A percentile compares a stretch with the other conserved stretches of the same genome.
phyloP scores from a whole-genome alignment of 2,113 vertebrate genomes.

The Bolborhynchus lineola region DNA sequence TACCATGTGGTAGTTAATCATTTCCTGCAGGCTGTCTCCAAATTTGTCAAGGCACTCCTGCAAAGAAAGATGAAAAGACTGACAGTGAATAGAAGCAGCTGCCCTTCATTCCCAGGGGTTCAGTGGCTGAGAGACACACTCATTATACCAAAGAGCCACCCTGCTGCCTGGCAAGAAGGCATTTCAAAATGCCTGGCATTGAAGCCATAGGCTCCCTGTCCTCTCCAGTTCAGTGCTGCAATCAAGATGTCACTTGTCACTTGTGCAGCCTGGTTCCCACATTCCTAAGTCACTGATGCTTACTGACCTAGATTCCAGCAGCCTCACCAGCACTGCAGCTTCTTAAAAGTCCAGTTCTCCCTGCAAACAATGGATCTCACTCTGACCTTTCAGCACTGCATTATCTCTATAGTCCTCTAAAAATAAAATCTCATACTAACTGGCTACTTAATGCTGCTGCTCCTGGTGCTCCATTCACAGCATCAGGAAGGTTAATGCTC shows the following conservation, averaged over 20 bases:
- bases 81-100: neutral
- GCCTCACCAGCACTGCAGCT: neutral
- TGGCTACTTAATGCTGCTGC: neutral
- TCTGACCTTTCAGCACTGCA: neutral
- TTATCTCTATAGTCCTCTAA: neutral
- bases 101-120: neutral
- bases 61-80: neutral
- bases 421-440: neutral
- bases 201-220: neutral
- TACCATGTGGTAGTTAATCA: conserved; percentile 98
- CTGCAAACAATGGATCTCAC: neutral
- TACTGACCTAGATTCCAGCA: conserved; percentile 11
- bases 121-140: neutral
- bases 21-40: conserved; percentile 94
- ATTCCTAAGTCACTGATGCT: neutral
- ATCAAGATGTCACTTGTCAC: neutral
- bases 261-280: neutral
- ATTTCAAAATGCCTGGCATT: neutral
- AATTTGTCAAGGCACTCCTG: conserved; percentile 96
- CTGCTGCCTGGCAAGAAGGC: neutral
- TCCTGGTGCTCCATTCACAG: neutral
- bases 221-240: neutral
- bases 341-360: neutral
- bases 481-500: neutral
- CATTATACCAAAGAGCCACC: neutral